Conservation (phyloP, 2,888 invertebrate genomes). For the Cheilosia variabilis region DNA sequence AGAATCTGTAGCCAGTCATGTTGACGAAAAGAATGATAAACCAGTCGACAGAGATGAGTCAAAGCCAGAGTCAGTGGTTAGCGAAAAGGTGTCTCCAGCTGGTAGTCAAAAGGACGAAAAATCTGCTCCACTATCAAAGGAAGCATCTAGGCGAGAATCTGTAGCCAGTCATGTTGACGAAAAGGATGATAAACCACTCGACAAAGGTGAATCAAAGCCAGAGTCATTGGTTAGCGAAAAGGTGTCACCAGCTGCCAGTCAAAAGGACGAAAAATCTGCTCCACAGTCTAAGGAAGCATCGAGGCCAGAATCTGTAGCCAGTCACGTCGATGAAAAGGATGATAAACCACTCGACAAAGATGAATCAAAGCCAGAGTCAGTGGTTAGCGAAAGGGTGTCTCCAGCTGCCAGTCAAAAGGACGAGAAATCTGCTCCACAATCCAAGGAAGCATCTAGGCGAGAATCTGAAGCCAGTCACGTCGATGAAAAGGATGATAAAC, state of each 20-base stretch:
- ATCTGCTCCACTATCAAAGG: constrained; percentile 68
- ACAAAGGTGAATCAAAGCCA: background rate
- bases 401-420: too few relatives aligned
- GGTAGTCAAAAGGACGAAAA: constrained; percentile 73
- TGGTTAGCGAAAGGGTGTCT: too few relatives aligned
- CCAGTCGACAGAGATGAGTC: background rate
- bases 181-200: constrained; percentile 44
- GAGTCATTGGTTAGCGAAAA: constrained; percentile 53
- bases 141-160: constrained; percentile 75
- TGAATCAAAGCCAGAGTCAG: too few relatives aligned
- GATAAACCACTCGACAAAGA: too few relatives aligned
- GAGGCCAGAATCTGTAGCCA: constrained; percentile 56
- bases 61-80: background rate
- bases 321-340: constrained; percentile 21
- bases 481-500: too few relatives aligned
- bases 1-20: constrained; percentile 57
- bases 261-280: constrained; percentile 59
- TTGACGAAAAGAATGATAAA: background rate
- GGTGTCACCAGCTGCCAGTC: constrained; percentile 43
- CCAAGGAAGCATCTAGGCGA: too few relatives aligned
- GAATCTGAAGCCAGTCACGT: too few relatives aligned
- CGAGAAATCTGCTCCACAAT: too few relatives aligned
- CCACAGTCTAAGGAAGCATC: constrained; percentile 70
- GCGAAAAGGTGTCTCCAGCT: background rate
- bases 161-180: constrained; percentile 37